Evolutionary conservation across 2,888 invertebrate genomes (phyloP), one percentile per base, ranked within the genome.

Genomic region (Sminthurinus aureus): DNA sequence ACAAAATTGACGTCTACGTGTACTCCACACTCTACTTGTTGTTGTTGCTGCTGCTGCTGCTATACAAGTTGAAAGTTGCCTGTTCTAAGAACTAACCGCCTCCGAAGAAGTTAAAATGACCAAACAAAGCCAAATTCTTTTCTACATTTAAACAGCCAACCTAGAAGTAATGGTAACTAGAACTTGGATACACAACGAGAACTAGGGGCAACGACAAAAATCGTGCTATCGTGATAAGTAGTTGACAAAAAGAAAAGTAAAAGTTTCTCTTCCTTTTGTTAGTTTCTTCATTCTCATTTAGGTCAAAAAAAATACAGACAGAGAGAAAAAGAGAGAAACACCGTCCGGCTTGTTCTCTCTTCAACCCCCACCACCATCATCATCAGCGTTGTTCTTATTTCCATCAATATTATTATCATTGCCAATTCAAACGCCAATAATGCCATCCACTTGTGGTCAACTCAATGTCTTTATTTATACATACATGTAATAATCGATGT

Each of bases 401-500:
- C 24, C 24, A 38, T 38, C 24, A 18, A 24, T 71, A 20, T 71
- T 71, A 18, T 20, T 12, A 71, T 52, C 22, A 51, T 78, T 58
- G 13, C 73, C 73, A 71, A n/a, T 78, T 64, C 75, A 52, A n/a
- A 51, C 64, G 58, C 78, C 51, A 78, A 78, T 20, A 51, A 78
- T 78, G 78, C 78, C 78, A 78, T 78, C 78, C 78, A 78, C 78
- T 64, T 78, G 58, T 78, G 52, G 64, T 76, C 76, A 38, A 22
- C 76, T 50, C 76, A 76, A 58, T 51, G 52, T 64, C 78, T 58
- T 77, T 22, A 50, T 13, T 58, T 58, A 58, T 58, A 58, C 58
- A 58, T 58, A 18, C 58, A 58, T 15, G 18, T 15, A 58, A 58
- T 15, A 58, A 58, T 58, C 26, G 6, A 58, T 76, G 51, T 51